A percentile compares a stretch with the other conserved stretches of the same genome.
phyloP scores from a whole-genome alignment of 37 sponge, comb jelly and placozoan species.

The Agelas oroides region DNA sequence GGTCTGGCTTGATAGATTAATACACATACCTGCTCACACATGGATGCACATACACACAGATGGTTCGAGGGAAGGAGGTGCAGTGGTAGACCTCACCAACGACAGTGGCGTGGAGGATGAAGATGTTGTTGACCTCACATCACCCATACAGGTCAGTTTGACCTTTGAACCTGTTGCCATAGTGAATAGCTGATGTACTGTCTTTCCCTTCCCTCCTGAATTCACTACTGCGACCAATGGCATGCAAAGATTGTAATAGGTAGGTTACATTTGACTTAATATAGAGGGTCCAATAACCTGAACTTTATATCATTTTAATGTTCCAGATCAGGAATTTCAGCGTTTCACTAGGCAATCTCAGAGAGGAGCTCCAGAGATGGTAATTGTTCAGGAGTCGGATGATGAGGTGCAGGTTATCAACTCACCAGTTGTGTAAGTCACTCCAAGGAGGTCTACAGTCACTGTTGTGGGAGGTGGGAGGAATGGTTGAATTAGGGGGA shows the following conservation, averaged over 20 bases:
- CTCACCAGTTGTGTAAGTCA: not conserved
- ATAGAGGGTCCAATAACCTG: not conserved
- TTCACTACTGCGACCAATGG: no score
- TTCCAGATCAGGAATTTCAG: not conserved
- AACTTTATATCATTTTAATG: not conserved
- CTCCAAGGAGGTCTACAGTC: no score
- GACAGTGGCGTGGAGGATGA: conserved; percentile 53
- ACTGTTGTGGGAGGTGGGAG: no score
- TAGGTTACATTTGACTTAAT: no score
- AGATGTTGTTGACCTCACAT: conserved; percentile 31
- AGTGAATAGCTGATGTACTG: no score
- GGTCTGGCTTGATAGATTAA: no score
- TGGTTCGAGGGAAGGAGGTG: no score
- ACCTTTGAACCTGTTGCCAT: not conserved
- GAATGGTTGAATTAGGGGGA: no score
- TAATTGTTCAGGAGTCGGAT: not conserved
- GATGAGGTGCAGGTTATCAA: conserved; percentile 12
- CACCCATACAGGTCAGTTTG: conserved; percentile 3
- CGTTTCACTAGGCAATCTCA: not conserved
- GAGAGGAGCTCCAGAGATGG: not conserved
- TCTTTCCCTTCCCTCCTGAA: no score
- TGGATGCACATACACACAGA: not conserved
- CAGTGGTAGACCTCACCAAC: conserved; percentile 50
- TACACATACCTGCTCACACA: conserved; percentile 20
- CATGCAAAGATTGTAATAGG: no score